phyloP scores from a whole-genome alignment of 2,113 vertebrate species.

The Heterochromis multidens region DNA sequence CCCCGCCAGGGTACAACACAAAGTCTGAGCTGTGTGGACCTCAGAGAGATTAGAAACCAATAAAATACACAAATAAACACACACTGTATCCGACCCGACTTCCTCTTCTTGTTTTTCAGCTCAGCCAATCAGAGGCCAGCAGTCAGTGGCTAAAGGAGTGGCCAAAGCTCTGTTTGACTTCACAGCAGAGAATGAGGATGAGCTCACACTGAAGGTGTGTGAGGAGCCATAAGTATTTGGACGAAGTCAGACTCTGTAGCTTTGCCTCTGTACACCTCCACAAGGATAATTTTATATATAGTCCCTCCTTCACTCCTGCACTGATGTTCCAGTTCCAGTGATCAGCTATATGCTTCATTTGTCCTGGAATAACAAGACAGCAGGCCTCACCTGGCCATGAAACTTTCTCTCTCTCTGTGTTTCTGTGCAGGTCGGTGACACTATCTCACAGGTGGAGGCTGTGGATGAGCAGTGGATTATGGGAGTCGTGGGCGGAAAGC shows the following conservation, averaged over 20 bases:
- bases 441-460: conserved; percentile 59
- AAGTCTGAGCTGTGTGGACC: not conserved
- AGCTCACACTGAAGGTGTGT: conserved; percentile 88
- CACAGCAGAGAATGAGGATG: conserved; percentile 84
- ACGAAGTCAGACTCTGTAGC: not conserved
- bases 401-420: not conserved
- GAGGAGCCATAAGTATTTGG: not conserved
- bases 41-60: not conserved
- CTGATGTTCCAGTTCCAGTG: rapidly evolving
- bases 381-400: rapidly evolving
- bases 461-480: conserved; percentile 73
- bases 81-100: not conserved
- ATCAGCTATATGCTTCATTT: rapidly evolving
- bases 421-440: conserved; percentile 63
- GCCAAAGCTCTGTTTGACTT: conserved; percentile 89
- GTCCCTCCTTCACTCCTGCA: not conserved
- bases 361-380: not conserved
- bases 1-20: conserved; percentile 74
- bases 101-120: conserved; percentile 25
- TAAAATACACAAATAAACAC: not conserved
- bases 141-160: conserved; percentile 57
- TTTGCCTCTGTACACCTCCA: not conserved
- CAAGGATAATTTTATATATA: not conserved
- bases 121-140: conserved; percentile 43
- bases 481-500: conserved; percentile 57